Base-by-base conservation (phyloP, 2,113 vertebrate species). In the Tragelaphus imberbis region DNA sequence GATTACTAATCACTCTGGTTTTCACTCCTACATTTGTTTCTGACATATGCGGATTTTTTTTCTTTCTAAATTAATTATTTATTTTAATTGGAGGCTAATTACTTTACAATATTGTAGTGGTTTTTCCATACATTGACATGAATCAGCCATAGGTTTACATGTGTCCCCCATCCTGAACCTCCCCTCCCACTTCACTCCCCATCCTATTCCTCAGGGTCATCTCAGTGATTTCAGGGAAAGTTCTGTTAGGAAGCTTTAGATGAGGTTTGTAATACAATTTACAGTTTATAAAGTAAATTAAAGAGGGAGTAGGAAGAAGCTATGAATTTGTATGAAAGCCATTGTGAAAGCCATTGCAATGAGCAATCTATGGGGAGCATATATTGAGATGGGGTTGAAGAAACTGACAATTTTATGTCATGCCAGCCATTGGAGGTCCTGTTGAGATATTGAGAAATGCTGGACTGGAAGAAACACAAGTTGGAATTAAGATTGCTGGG, bases 321-420 rank as follows among this genome's bases (percentile, higher is more conserved):
- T 8, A n/a, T 84, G 36, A 2, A 55, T 53, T 79, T 84, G 2
- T 30, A 71, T 40, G 28, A 36, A 55, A 71, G 23, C 16, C 19
- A 47, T 33, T 77, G 5, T 71, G 28, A n/a, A n/a, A n/a, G n/a
- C n/a, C n/a, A 6, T 2, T 61, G 21, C 15, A 63, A 5, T 44
- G 27, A 30, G 0, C 53, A 56, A 51, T 49, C 3, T 23, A 30
- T 1, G 4, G 27, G 28, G 1, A 36, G 0, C 1, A 8, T n/a
- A n/a, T n/a, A 5, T 47, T 44, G 8, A 51, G 9, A 36, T 36
- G n/a, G 7, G 28, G 15, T 12, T 11, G 10, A 75, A 81, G 3
- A 84, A 10, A 7, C 33, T 11, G 8, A n/a, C 10, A 44, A 21
- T 16, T 63, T 56, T 51, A 40, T 19, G 7, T 16, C 16, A 23